These are phyloP conservation scores for Paraplagusia blochii DNA, from an alignment of 2,113 vertebrate genomes.

Conservation along the genomic window DNA sequence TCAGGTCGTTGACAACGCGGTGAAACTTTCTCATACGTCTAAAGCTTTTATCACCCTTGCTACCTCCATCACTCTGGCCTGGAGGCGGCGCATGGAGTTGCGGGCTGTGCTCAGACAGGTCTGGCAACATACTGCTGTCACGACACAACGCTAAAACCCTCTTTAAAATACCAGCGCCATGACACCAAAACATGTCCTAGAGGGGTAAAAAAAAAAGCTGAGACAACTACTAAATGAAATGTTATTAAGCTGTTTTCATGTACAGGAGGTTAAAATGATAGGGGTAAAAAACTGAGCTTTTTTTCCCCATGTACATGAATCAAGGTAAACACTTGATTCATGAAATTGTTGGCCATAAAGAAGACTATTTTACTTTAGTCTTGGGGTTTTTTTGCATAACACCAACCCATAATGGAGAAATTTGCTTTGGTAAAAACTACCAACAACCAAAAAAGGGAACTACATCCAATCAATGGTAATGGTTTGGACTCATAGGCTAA, in stretches of 20 bases:
- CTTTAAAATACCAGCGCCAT: conserved; percentile 23
- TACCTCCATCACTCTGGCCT: conserved; percentile 23
- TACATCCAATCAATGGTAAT: no score
- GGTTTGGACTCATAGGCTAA: no score
- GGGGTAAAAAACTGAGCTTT: no score
- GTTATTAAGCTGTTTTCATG: background rate
- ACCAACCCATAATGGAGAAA: conserved; percentile 3
- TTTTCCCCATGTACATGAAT: background rate
- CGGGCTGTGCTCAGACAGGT: conserved; percentile 68
- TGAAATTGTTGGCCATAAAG: conserved; percentile 37
- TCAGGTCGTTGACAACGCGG: background rate
- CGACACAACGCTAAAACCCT: conserved; percentile 22
- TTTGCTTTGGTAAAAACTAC: no score
- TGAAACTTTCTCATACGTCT: conserved; percentile 45
- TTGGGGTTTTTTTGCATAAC: conserved; percentile 50
- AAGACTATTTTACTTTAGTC: conserved; percentile 31
- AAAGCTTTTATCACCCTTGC: conserved; percentile 26
- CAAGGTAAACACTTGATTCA: conserved; percentile 9
- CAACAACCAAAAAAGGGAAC: no score
- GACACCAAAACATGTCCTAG: conserved; percentile 13
- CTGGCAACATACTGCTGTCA: conserved; percentile 55
- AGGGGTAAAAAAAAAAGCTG: no score
- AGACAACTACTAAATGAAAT: no score
- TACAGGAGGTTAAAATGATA: no score
- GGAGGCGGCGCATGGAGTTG: conserved; percentile 33